Percentiles rank a stretch among this genome's conserved stretches.
phyloP scores from a whole-genome alignment of 2,113 vertebrate species.

The Falcunculus frontatus region DNA sequence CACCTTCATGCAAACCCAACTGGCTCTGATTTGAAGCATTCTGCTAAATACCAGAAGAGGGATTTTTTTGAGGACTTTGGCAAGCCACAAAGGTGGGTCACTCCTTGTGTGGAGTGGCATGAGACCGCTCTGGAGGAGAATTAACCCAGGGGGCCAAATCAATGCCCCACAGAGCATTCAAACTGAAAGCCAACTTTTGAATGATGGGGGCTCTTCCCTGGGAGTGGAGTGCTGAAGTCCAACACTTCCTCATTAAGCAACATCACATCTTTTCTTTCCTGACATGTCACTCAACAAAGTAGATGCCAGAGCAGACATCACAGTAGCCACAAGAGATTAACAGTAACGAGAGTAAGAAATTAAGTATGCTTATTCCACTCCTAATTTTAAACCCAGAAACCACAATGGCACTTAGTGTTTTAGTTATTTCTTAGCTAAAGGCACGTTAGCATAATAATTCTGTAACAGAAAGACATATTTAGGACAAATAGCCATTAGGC shows the following conservation, averaged over 20 bases:
- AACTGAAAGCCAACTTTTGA: background rate
- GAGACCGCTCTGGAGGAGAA: background rate
- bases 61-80: background rate
- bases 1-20: constrained; percentile 68
- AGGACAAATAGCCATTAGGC: background rate
- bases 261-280: background rate
- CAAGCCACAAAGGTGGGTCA: background rate
- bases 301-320: background rate
- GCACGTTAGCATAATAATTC: background rate
- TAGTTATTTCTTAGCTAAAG: background rate
- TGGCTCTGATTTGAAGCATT: background rate
- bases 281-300: background rate
- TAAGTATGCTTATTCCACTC: background rate
- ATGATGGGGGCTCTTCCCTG: background rate
- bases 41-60: constrained; percentile 21
- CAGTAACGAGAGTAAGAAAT: background rate
- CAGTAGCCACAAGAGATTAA: background rate
- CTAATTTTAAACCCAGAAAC: background rate
- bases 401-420: background rate
- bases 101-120: background rate
- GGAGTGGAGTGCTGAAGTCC: background rate
- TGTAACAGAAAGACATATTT: background rate
- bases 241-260: background rate
- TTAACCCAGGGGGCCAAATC: background rate
- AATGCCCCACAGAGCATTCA: background rate